Evolutionary conservation across 2,888 invertebrate genomes (phyloP), one percentile per base, ranked within the genome.

Genomic region (Aleiodes testaceus): DNA sequence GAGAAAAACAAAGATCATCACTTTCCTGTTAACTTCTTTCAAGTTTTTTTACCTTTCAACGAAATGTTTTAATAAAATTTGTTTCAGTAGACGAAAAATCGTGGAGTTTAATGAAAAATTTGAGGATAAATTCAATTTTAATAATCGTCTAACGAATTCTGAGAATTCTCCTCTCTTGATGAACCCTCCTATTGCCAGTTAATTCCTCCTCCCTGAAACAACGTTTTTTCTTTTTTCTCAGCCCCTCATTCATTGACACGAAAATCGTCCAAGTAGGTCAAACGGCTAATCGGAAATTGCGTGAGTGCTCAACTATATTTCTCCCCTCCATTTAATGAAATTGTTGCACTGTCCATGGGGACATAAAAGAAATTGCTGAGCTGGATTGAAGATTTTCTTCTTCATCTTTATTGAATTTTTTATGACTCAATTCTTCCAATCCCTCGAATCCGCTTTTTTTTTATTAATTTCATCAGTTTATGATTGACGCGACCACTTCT

Each of bases 251-350:
- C 18, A 52, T 52, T 52, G 52, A 52, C 52, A 26, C 36, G 50
- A 52, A 26, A 20, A 36, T 64, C 26, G 20, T 18, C 26, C 14
- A 69, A 69, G 22, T 69, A 61, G 68, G 69, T 69, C 69, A 59
- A 59, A 61, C 22, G 47, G 59, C 26, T 68, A 16, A 68, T 66
- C 42, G 50, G 66, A 36, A 66, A 52, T 36, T 50, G 50, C 49
- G 50, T 52, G 42, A 52, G 52, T 16, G 36, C 30, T 36, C 50
- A 30, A 52, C 49, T 52, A 66, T 66, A 50, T 26, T 65, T 30
- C 18, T 50, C 9, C 36, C 3, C 7, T 26, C n/a, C 9, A 20
- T 59, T 63, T 20, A 12, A 20, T 20, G 20, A 2, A 52, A 63
- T 45, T 63, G 20, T 45, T 45, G 45, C 45, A 12, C 45, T 45